Base-by-base conservation (phyloP, 2,888 invertebrate genomes). In the Allacma fusca region DNA sequence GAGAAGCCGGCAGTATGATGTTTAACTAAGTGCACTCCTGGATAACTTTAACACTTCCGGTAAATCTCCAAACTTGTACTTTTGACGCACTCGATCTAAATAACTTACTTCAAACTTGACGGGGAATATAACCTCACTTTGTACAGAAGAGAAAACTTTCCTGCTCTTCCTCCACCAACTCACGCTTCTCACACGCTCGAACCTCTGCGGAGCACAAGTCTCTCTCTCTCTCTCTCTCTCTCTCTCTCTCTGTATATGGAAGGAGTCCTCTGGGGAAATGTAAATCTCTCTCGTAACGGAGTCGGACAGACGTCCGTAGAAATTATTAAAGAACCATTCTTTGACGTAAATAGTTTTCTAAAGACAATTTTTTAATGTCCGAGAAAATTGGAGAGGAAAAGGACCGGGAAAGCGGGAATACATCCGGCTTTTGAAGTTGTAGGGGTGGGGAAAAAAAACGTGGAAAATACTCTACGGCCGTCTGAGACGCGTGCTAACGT, bases 1-100 rank as follows among this genome's bases (percentile, higher is more conserved):
- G 84, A 75, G 83, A 81, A 78, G 84, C 84, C 81, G 84, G 84
- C 84, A 84, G 82, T 81, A 82, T 84, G 83, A 82, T 81, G 80
- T 68, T 77, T 64, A 40, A 71, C 34, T 44, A 59, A 28, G 34
- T 44, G 62, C 64, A 73, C 34, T 73, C 73, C 26, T 23, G 5
- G 40, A 40, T 19, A 62, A 62, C 62, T 62, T 62, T 62, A 12
- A 24, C 62, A 62, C 62, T 62, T 62, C 26, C n/a, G 50, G n/a
- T 24, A 62, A 62, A 62, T 62, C 62, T 62, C 2, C 23, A 62
- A 26, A 24, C 62, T 62, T 62, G 2, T 12, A 50, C 50, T 50
- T 50, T 50, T n/a, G 5, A 50, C 50, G 40, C 40, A 40, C 50
- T 50, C n/a, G 5, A 5, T 50, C 50, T 16, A 50, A 50, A 65